Base-by-base conservation (phyloP, 2,797 vertebrate genomes). In the Alectoris magna region DNA sequence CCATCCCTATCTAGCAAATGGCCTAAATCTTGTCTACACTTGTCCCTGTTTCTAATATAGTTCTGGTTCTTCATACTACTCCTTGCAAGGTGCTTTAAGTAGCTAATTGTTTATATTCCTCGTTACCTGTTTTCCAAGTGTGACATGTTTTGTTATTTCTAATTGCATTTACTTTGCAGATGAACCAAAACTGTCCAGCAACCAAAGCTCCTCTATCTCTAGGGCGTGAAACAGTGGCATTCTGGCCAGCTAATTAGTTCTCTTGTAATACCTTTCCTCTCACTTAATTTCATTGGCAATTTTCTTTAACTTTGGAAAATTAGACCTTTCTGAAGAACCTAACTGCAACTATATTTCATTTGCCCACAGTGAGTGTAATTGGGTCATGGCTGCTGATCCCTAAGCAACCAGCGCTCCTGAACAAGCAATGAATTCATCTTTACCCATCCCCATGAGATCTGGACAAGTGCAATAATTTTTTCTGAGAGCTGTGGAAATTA, bases 221-320 rank as follows among this genome's bases (percentile, higher is more conserved):
- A 49, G 22, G 81, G 73, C 38, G n/a, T 55, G 77, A 78, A 92
- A 91, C 18, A 39, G 19, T 69, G 63, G 63, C 48, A 64, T 84
- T 87, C 76, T 76, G 82, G 76, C 24, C 67, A 82, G 60, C 38
- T 95, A 88, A 95, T 95, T 95, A 86, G 48, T 53, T 86, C 27
- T 68, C 70, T 67, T 51, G 79, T 84, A 79, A 73, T 53, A 91
- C 68, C 53, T 94, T 94, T 81, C 43, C 36, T 91, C 48, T 72
- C 79, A 92, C 81, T 94, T 95, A 94, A 89, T 95, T 91, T 95
- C 27, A 24, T 41, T 76, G 31, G 53, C 56, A 73, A 81, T 92
- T 93, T 94, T 95, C 82, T 75, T 89, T 64, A 73, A 81, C 73
- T 94, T 93, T 58, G 48, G 43, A 55, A 90, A 94, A 95, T 79